Conservation (phyloP, 2,888 invertebrate species). For the Rhagophthalmus giganteus region DNA sequence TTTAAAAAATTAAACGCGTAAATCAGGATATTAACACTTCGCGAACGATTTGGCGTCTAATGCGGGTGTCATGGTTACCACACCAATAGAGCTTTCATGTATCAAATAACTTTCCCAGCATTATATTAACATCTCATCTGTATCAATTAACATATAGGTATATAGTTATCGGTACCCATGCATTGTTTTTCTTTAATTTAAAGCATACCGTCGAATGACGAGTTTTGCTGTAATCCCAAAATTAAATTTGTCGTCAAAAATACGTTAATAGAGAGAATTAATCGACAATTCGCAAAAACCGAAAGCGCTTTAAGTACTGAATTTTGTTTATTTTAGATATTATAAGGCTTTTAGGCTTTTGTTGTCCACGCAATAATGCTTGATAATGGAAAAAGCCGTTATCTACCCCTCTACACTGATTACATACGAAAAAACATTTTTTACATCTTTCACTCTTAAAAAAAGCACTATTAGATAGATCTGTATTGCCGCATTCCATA, state of each 20-base stretch:
- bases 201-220: neutral
- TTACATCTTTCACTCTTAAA: neutral
- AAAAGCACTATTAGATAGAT: neutral
- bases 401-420: slow-evolving; percentile 20
- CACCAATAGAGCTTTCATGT: too few relatives aligned
- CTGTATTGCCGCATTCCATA: neutral
- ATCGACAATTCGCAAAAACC: slow-evolving; percentile 8
- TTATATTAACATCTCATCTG: too few relatives aligned
- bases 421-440: too few relatives aligned
- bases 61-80: too few relatives aligned
- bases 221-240: neutral
- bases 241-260: neutral
- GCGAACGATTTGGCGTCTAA: too few relatives aligned
- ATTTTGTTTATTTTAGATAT: slow-evolving; percentile 26
- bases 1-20: too few relatives aligned
- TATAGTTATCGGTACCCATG: neutral
- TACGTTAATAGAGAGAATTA: slow-evolving; percentile 4
- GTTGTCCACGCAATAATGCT: slow-evolving; percentile 22
- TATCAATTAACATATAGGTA: neutral
- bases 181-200: slow-evolving; percentile 2
- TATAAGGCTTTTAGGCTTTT: slow-evolving; percentile 26
- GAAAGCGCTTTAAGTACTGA: slow-evolving; percentile 8
- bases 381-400: slow-evolving; percentile 18
- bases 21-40: too few relatives aligned
- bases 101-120: too few relatives aligned